Percentiles rank a stretch among this genome's conserved stretches.
phyloP scores from a whole-genome alignment of 2,797 vertebrate species.

The Anas acuta region DNA sequence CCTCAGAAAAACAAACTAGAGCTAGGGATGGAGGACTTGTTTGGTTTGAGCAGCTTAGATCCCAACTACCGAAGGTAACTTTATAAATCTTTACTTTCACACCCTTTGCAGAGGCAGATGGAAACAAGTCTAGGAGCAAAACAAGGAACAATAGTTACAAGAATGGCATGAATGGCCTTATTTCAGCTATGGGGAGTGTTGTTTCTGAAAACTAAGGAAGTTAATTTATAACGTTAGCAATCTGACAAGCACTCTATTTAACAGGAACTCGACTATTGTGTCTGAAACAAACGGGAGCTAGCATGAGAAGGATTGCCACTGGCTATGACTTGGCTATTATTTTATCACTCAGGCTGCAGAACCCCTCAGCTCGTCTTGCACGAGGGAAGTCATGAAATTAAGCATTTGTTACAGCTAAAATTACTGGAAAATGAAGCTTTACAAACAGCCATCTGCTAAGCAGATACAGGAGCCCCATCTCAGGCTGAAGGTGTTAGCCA shows the following conservation, averaged over 20 bases:
- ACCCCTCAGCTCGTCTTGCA: not conserved
- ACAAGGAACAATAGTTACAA: not conserved
- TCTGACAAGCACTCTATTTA: not conserved
- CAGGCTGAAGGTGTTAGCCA: not conserved
- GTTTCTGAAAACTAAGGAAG: slow-evolving; percentile 23
- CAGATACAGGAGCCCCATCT: not conserved
- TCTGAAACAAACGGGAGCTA: slow-evolving; percentile 14
- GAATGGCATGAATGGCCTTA: not conserved
- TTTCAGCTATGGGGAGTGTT: not conserved
- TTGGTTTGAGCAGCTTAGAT: not conserved
- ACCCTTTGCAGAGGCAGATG: not conserved
- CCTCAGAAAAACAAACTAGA: not conserved
- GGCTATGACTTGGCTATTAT: not conserved
- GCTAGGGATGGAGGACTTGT: not conserved
- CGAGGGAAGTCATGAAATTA: not conserved
- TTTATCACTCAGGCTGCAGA: not conserved
- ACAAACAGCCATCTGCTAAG: not conserved
- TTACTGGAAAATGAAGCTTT: not conserved
- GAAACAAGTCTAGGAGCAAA: slow-evolving; percentile 4
- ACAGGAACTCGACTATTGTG: not conserved
- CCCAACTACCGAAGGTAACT: not conserved
- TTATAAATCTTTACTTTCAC: not conserved
- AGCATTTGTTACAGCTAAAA: not conserved
- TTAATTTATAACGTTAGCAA: not conserved
- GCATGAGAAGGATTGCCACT: not conserved